These are phyloP conservation scores for Actinia equina DNA, from an alignment of 64 coral and sea anemone species.

Conservation along the genomic window DNA sequence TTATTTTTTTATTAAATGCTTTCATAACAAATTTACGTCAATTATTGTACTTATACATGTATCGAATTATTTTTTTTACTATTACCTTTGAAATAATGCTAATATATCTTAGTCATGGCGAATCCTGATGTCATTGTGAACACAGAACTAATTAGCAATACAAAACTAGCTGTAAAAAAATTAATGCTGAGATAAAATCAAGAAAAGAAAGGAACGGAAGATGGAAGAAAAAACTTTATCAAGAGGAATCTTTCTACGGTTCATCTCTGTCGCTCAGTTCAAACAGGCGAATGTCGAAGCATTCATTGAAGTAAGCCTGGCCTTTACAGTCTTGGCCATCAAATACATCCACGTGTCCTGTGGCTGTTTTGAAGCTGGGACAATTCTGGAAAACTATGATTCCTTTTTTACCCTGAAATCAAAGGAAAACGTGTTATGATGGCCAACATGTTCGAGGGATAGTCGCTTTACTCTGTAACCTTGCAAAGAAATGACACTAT, in stretches of 20 bases:
- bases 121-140: too few relatives aligned
- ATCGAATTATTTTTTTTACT: too few relatives aligned
- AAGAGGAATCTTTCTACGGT: neutral
- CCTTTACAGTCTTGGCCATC: neutral
- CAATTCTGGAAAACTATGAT: slow-evolving; percentile 32
- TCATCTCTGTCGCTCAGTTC: neutral
- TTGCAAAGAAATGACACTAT: too few relatives aligned
- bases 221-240: neutral
- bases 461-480: too few relatives aligned
- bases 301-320: neutral
- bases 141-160: too few relatives aligned
- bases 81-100: too few relatives aligned
- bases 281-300: slow-evolving; percentile 14
- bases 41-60: too few relatives aligned
- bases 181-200: neutral
- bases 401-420: slow-evolving; percentile 14
- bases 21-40: too few relatives aligned
- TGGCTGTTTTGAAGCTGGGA: slow-evolving; percentile 11
- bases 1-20: too few relatives aligned
- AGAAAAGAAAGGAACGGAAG: neutral
- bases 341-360: slow-evolving; percentile 25
- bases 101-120: too few relatives aligned
- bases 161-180: too few relatives aligned
- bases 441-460: neutral
- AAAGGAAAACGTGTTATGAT: neutral